Conservation (phyloP, 2,797 vertebrate species). For the Rallus crepitans region DNA sequence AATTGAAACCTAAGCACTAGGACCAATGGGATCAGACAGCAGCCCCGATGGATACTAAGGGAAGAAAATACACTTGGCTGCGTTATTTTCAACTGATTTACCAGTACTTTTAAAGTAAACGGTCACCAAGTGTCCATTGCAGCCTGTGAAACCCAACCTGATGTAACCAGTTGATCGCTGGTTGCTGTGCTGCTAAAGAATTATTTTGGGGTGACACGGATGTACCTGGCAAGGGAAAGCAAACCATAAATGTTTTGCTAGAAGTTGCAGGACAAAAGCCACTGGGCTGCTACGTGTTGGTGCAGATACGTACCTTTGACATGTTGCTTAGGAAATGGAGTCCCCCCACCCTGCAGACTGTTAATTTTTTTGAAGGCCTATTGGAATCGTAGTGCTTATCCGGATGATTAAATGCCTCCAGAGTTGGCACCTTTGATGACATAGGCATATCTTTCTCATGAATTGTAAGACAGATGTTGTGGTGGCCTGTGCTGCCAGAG, state of each 20-base stretch:
- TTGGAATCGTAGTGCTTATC: neutral
- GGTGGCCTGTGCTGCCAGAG: neutral
- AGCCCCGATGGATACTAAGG: neutral
- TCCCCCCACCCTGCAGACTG: neutral
- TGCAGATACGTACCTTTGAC: neutral
- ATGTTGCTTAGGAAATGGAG: neutral
- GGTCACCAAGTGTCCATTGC: neutral
- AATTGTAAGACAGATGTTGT: conserved; percentile 16
- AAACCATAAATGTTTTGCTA: neutral
- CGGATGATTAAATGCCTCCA: neutral
- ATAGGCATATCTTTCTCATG: neutral
- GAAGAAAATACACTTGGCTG: conserved; percentile 14
- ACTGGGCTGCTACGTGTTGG: neutral
- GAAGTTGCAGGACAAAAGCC: neutral
- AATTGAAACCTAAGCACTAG: conserved; percentile 17
- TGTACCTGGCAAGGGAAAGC: neutral
- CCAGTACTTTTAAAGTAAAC: conserved; percentile 14
- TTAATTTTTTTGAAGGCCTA: neutral
- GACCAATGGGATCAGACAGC: conserved; percentile 2
- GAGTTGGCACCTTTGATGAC: conserved; percentile 13
- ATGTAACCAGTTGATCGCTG: neutral
- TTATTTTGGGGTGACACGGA: neutral
- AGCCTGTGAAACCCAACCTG: conserved; percentile 16
- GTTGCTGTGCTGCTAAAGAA: neutral
- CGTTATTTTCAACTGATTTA: conserved; percentile 13